These are phyloP conservation scores for Paralichthys olivaceus DNA, from an alignment of 2,113 vertebrate species.

Conservation along the genomic window DNA sequence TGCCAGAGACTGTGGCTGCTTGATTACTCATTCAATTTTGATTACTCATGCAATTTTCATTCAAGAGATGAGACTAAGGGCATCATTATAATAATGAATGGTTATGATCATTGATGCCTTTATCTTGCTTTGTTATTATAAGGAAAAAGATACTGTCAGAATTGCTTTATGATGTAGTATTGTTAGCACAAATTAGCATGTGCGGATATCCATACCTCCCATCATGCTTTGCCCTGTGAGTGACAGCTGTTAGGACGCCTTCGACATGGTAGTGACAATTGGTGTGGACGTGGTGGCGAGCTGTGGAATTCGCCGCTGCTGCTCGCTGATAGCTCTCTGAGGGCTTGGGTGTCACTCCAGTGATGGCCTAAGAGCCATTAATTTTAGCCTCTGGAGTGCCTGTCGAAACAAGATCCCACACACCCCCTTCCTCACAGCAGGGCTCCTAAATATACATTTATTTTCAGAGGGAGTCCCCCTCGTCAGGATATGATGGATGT, in stretches of 20 bases:
- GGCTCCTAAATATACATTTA: slow-evolving; percentile 82
- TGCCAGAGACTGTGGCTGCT: slow-evolving; percentile 3
- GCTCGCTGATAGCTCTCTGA: slow-evolving; percentile 75
- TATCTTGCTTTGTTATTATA: not conserved
- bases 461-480: slow-evolving; percentile 79
- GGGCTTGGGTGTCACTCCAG: slow-evolving; percentile 79
- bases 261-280: slow-evolving; percentile 69
- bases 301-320: slow-evolving; percentile 74
- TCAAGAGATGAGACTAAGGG: slow-evolving; percentile 11
- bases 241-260: slow-evolving; percentile 76
- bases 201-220: slow-evolving; percentile 44
- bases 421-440: slow-evolving; percentile 53
- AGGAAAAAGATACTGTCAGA: slow-evolving; percentile 3
- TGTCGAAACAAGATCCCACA: slow-evolving; percentile 79
- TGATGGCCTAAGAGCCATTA: slow-evolving; percentile 82
- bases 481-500: slow-evolving; percentile 82
- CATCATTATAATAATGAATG: slow-evolving; percentile 22
- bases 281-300: slow-evolving; percentile 75
- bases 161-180: slow-evolving; percentile 10
- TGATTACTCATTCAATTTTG: slow-evolving; percentile 22
- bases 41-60: slow-evolving; percentile 21
- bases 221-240: slow-evolving; percentile 68
- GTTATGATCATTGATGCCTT: slow-evolving; percentile 9
- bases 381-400: slow-evolving; percentile 83
- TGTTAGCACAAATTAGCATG: slow-evolving; percentile 59